phyloP scores from a whole-genome alignment of 2,888 invertebrate species.

The Netelia virgata region DNA sequence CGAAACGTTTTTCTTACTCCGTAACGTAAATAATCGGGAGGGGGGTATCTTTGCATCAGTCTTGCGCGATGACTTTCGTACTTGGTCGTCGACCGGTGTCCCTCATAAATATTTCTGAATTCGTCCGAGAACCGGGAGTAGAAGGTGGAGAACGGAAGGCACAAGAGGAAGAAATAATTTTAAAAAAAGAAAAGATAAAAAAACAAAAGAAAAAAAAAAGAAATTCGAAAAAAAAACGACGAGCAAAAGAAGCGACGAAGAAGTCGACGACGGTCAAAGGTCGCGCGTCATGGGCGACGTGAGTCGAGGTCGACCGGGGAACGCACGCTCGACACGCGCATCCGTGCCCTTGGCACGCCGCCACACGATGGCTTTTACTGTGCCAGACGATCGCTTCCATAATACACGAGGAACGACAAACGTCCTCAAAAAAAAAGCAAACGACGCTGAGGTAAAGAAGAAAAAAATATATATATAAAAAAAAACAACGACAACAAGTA shows the following conservation, averaged over 20 bases:
- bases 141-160: conserved; percentile 10
- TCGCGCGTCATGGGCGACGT: conserved; percentile 49
- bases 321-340: conserved; percentile 49
- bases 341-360: conserved; percentile 66
- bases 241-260: conserved; percentile 31
- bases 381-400: background rate
- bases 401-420: conserved; percentile 1
- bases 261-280: conserved; percentile 59
- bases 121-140: conserved; percentile 33
- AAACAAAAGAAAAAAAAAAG: background rate
- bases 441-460: background rate
- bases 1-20: background rate
- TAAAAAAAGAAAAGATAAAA: background rate
- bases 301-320: conserved; percentile 62
- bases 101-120: conserved; percentile 65
- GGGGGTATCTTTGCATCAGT: too few relatives aligned
- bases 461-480: too few relatives aligned
- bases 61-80: conserved; percentile 10
- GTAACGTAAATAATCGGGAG: background rate
- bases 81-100: background rate
- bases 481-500: too few relatives aligned
- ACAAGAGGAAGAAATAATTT: conserved; percentile 1
- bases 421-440: conserved; percentile 7
- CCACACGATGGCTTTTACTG: conserved; percentile 36
- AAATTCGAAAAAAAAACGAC: background rate